Conservation (phyloP, 1,140 invertebrate species). For the Lethrus apterus region DNA sequence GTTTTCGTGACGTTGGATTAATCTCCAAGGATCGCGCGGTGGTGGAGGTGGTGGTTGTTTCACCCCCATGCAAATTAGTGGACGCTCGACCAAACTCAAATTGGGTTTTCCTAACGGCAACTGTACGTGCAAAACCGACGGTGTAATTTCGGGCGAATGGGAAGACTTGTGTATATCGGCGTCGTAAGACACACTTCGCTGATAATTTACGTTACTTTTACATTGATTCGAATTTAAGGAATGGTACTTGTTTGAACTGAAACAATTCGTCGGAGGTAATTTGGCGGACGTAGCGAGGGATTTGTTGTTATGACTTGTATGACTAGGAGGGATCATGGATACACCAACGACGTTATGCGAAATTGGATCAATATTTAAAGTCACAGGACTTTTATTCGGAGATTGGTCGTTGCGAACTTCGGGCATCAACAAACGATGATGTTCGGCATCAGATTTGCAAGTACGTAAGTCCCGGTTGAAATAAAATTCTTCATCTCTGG, state of each 20-base stretch:
- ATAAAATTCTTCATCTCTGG: slow-evolving; percentile 54
- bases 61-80: slow-evolving; percentile 17
- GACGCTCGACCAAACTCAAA: slow-evolving; percentile 30
- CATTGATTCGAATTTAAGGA: neutral
- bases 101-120: slow-evolving; percentile 33
- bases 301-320: slow-evolving; percentile 25
- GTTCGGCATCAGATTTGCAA: slow-evolving; percentile 33
- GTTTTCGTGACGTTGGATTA: slow-evolving; percentile 45
- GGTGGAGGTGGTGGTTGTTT: slow-evolving; percentile 58
- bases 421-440: slow-evolving; percentile 23
- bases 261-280: neutral
- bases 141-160: slow-evolving; percentile 21
- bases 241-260: slow-evolving; percentile 1
- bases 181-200: slow-evolving; percentile 36
- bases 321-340: slow-evolving; percentile 38
- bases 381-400: slow-evolving; percentile 28
- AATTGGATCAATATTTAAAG: slow-evolving; percentile 15
- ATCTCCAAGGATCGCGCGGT: slow-evolving; percentile 58
- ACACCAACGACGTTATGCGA: slow-evolving; percentile 21
- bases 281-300: neutral
- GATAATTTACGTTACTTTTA: slow-evolving; percentile 21
- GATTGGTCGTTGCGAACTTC: slow-evolving; percentile 24
- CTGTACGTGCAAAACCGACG: slow-evolving; percentile 29
- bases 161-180: slow-evolving; percentile 33
- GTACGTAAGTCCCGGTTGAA: slow-evolving; percentile 21